A percentile compares a stretch with the other conserved stretches of the same genome.
These are phyloP conservation scores for Apogon hyalosoma DNA, from an alignment of 2,797 vertebrate species.

Conservation along the genomic window DNA sequence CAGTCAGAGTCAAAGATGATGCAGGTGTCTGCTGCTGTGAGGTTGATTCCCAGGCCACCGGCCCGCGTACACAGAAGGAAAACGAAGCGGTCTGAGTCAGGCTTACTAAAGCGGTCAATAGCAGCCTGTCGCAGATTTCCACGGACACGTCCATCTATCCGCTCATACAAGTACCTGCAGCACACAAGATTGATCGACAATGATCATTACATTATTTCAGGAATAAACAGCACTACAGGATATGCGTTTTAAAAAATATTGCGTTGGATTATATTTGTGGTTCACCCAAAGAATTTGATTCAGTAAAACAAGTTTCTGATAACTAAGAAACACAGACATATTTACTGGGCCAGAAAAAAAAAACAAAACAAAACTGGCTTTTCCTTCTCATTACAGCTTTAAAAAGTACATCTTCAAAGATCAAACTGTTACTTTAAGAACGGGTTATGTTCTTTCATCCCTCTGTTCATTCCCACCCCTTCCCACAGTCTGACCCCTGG, in stretches of 20 bases:
- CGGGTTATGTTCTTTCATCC: slow-evolving; percentile 40
- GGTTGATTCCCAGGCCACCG: slow-evolving; percentile 96
- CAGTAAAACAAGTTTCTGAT: neutral
- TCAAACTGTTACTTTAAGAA: slow-evolving; percentile 27
- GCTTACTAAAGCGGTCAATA: slow-evolving; percentile 98
- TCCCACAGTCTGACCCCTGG: slow-evolving; percentile 45
- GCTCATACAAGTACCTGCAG: slow-evolving; percentile 92
- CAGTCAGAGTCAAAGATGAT: slow-evolving; percentile 99
- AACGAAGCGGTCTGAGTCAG: slow-evolving; percentile 96
- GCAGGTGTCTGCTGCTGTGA: slow-evolving; percentile 97
- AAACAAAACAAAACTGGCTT: too few species aligned
- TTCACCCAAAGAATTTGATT: neutral
- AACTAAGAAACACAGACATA: neutral
- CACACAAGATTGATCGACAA: slow-evolving; percentile 6
- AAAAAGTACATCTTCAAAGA: slow-evolving; percentile 21
- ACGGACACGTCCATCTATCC: slow-evolving; percentile 95
- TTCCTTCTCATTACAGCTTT: slow-evolving; percentile 16
- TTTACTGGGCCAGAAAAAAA: neutral
- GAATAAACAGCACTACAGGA: neutral
- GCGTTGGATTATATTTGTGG: neutral
- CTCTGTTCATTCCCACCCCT: slow-evolving; percentile 43
- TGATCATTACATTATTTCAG: neutral
- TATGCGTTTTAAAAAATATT: neutral
- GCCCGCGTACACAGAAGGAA: slow-evolving; percentile 98
- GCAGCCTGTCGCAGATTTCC: slow-evolving; percentile 97